Evolutionary conservation across 1,140 invertebrate species (phyloP), one percentile per base, ranked within the genome.

Genomic region (Bombus polaris): DNA sequence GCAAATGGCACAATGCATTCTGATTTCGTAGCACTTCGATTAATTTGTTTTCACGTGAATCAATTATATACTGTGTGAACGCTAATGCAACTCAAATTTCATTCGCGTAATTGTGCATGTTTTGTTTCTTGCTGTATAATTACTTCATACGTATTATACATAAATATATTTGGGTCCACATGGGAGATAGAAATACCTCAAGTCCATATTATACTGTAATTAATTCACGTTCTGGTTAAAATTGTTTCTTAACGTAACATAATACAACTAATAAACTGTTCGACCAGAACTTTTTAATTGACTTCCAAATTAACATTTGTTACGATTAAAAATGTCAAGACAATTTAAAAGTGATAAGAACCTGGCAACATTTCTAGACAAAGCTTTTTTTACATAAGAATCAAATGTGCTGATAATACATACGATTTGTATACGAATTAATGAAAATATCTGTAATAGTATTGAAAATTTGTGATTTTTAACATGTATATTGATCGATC

Each of bases 101-200:
- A 35, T 66, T 53, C 15, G 2, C 53, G 15, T 73, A 74, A 72
- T 75, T 85, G 25, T 71, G 82, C 86, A 88, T 68, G 82, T 66
- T 57, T 81, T 18, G 39, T 72, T 66, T 82, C 53, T 80, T 71
- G 73, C 28, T 81, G 13, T 80, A 82, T 87, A 57, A 76, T 87
- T 87, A 79, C 80, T 73, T 84, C 74, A 68, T 88, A 78, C 66
- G 1, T 83, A 76, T 25, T 70, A 2, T 82, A 82, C 92, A 93
- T 93, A 93, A 90, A 90, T 93, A 93, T 88, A 93, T 92, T 93
- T 93, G 92, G 92, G 91, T 91, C 86, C 13, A 15, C 37, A 12
- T 2, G 25, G 18, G 15, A 68, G 32, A 12, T 25, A 71, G 28
- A 42, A 62, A 72, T 39, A 32, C n/a, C 28, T 18, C 15, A 15